Evolutionary conservation across 2,888 invertebrate genomes (phyloP).

Genomic region (Apantesis nais): DNA sequence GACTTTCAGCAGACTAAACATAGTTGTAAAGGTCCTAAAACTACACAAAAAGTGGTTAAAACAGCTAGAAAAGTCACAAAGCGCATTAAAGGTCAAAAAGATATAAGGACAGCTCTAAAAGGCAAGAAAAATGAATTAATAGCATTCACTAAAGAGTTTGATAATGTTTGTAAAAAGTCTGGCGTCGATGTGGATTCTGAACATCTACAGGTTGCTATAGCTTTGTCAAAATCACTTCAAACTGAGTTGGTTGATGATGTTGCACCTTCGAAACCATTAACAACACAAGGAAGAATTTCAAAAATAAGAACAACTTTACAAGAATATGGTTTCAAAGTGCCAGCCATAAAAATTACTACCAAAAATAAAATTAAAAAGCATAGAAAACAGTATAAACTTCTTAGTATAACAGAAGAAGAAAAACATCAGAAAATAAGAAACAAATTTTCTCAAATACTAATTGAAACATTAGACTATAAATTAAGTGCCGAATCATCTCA

Average conservation of each 20-base stretch:
- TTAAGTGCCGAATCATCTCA: constrained; percentile 19
- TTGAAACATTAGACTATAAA: constrained; percentile 50
- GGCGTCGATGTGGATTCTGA: constrained; percentile 87
- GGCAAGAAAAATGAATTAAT: constrained; percentile 70
- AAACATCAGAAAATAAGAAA: constrained; percentile 66
- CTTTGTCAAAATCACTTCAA: constrained; percentile 87
- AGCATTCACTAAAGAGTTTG: constrained; percentile 73
- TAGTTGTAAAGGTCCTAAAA: constrained; percentile 60
- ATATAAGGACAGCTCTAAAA: constrained; percentile 71
- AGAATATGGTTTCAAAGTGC: constrained; percentile 87
- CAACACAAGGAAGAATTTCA: constrained; percentile 61
- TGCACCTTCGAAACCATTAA: constrained; percentile 43
- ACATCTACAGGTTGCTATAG: constrained; percentile 88
- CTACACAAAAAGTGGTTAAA: constrained; percentile 40
- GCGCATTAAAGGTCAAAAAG: constrained; percentile 68
- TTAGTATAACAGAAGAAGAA: constrained; percentile 59
- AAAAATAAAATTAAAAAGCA: constrained; percentile 54
- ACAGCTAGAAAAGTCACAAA: constrained; percentile 58
- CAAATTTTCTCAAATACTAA: constrained; percentile 70
- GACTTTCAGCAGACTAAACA: constrained; percentile 73
- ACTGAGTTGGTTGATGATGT: constrained; percentile 23
- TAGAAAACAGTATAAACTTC: constrained; percentile 65
- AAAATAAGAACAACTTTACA: constrained; percentile 84
- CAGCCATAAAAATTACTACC: constrained; percentile 58
- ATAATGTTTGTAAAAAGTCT: constrained; percentile 71